Conservation (phyloP, 2,888 invertebrate species). For the Sericinus montela region DNA sequence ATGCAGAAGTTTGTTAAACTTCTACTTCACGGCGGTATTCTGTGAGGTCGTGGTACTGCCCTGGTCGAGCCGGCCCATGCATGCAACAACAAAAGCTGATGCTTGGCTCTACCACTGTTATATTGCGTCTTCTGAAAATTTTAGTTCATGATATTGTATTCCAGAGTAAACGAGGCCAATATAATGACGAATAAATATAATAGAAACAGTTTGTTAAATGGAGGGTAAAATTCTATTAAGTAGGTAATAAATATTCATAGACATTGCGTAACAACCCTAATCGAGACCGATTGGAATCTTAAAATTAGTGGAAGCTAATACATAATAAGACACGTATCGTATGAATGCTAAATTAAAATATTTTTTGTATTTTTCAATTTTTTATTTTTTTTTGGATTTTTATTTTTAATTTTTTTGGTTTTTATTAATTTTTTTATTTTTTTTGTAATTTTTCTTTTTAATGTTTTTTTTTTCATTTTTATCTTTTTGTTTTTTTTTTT, state of each 20-base stretch:
- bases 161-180: too few relatives aligned
- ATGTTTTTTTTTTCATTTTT: neutral
- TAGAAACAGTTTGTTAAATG: too few relatives aligned
- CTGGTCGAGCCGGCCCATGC: too few relatives aligned
- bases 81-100: too few relatives aligned
- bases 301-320: neutral
- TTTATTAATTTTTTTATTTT: neutral
- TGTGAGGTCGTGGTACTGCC: too few relatives aligned
- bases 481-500: conserved; percentile 1
- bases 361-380: neutral
- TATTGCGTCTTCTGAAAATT: too few relatives aligned
- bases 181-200: too few relatives aligned
- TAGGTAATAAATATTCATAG: neutral
- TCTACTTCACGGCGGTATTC: too few relatives aligned
- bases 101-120: too few relatives aligned
- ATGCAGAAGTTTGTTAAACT: too few relatives aligned
- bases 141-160: too few relatives aligned
- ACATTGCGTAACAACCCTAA: conserved; percentile 1
- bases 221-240: too few relatives aligned
- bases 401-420: neutral
- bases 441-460: neutral
- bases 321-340: conserved; percentile 1
- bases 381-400: neutral
- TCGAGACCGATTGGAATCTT: neutral
- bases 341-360: neutral